These are phyloP conservation scores for Melanaphis sacchari DNA, from an alignment of 1,140 invertebrate genomes.

Conservation along the genomic window DNA sequence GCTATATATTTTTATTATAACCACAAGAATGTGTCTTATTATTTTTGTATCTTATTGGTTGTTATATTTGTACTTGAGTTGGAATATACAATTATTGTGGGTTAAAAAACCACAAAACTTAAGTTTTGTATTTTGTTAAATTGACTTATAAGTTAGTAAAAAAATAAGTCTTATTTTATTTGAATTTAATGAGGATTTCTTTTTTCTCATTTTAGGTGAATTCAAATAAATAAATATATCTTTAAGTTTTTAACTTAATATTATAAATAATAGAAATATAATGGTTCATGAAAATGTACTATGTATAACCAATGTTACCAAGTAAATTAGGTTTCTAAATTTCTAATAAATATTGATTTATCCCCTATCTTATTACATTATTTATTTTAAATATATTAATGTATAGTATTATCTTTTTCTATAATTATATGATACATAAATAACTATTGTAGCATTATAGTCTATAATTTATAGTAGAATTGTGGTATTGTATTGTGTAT, in stretches of 20 bases:
- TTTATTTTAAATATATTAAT: background rate
- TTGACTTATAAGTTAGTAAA: background rate
- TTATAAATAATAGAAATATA: background rate
- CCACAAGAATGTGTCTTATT: background rate
- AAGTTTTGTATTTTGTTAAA: background rate
- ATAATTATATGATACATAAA: background rate
- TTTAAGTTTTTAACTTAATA: background rate
- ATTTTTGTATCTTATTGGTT: background rate
- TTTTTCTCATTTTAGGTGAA: background rate
- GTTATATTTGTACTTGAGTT: background rate
- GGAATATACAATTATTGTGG: background rate
- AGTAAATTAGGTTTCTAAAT: background rate
- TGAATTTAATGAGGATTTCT: background rate
- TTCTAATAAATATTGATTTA: background rate
- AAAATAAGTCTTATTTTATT: background rate
- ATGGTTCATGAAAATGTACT: background rate
- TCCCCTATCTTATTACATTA: background rate
- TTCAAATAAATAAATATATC: background rate
- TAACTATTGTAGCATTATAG: background rate
- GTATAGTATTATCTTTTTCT: background rate
- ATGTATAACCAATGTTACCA: background rate
- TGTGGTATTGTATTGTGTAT: background rate
- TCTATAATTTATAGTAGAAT: too few species aligned
- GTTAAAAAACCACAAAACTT: constrained; percentile 12
- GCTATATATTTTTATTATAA: constrained; percentile 18